A percentile compares a stretch with the other conserved stretches of the same genome.
Evolutionary conservation across 1,140 invertebrate species (phyloP).

Genomic region (Aphelenchoides fujianensis): DNA sequence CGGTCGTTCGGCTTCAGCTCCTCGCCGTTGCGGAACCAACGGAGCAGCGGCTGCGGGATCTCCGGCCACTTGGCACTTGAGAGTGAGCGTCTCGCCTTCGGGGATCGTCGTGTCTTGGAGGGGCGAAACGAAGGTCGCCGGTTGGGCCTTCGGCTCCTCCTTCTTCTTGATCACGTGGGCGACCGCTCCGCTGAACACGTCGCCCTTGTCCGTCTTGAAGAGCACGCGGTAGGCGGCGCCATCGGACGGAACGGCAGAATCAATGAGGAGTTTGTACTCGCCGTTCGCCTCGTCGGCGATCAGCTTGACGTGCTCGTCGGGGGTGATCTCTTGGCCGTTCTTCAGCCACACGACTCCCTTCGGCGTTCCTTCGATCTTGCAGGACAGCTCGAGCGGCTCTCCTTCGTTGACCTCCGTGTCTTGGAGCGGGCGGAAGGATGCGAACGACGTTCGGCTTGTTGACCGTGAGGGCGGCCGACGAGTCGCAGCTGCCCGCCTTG

Average conservation of each 20-base stretch:
- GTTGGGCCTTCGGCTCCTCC: slow-evolving; percentile 27
- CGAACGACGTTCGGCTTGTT: slow-evolving; percentile 52
- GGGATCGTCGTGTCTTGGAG: slow-evolving; percentile 51
- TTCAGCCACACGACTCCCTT: slow-evolving; percentile 66
- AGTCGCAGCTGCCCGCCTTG: slow-evolving; percentile 57
- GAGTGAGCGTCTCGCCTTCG: slow-evolving; percentile 59
- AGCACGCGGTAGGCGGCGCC: slow-evolving; percentile 58
- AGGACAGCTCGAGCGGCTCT: slow-evolving; percentile 48
- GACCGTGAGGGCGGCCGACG: slow-evolving; percentile 49
- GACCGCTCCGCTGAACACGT: slow-evolving; percentile 56
- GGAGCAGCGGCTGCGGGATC: slow-evolving; percentile 51
- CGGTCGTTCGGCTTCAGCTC: slow-evolving; percentile 52
- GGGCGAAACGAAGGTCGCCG: slow-evolving; percentile 53
- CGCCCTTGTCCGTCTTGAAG: slow-evolving; percentile 56
- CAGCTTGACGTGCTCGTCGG: slow-evolving; percentile 72
- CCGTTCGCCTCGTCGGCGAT: slow-evolving; percentile 47
- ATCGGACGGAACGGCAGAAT: slow-evolving; percentile 45
- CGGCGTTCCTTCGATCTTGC: slow-evolving; percentile 53
- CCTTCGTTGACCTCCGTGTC: slow-evolving; percentile 55
- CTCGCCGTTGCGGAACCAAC: slow-evolving; percentile 42
- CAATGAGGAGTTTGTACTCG: slow-evolving; percentile 51
- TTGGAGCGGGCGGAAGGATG: slow-evolving; percentile 54
- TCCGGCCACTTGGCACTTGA: slow-evolving; percentile 63
- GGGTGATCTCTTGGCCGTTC: slow-evolving; percentile 75
- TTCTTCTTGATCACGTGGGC: slow-evolving; percentile 54